A percentile compares a stretch with the other conserved stretches of the same genome.
Conservation (phyloP, 1,140 invertebrate species). For the Gerris buenoi region DNA sequence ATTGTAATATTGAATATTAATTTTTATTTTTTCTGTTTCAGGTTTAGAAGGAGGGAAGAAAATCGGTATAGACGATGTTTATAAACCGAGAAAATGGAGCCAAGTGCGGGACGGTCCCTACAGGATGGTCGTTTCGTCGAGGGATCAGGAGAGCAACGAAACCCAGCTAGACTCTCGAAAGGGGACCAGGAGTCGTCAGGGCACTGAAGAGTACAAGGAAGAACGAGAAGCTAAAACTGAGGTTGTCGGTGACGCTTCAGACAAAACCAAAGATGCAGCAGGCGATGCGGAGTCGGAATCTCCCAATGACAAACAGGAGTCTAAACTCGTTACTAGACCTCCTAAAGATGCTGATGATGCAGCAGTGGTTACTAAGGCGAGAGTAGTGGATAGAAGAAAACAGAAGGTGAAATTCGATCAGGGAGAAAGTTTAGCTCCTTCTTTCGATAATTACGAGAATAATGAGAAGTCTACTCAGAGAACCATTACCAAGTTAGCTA, state of each 20-base stretch:
- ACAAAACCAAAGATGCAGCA: slow-evolving; percentile 6
- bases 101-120: slow-evolving; percentile 10
- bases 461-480: slow-evolving; percentile 14
- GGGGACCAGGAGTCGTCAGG: background rate
- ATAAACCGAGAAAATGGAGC: slow-evolving; percentile 14
- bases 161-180: background rate
- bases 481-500: slow-evolving; percentile 5
- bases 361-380: background rate
- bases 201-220: background rate
- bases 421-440: background rate
- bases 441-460: background rate
- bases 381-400: background rate
- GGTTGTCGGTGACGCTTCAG: slow-evolving; percentile 3
- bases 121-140: slow-evolving; percentile 12
- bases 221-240: slow-evolving; percentile 3
- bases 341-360: background rate
- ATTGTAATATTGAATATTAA: too few relatives aligned
- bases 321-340: background rate
- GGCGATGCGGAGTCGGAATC: background rate
- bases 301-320: background rate
- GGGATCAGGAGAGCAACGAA: background rate
- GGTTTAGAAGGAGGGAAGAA: slow-evolving; percentile 4
- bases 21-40: slow-evolving; percentile 9
- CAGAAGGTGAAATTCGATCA: background rate
- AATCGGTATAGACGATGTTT: slow-evolving; percentile 8